Percentiles rank a stretch among this genome's conserved stretches.
Evolutionary conservation across 1,140 invertebrate species (phyloP).

Genomic region (Pseudomyrmex concolor): DNA sequence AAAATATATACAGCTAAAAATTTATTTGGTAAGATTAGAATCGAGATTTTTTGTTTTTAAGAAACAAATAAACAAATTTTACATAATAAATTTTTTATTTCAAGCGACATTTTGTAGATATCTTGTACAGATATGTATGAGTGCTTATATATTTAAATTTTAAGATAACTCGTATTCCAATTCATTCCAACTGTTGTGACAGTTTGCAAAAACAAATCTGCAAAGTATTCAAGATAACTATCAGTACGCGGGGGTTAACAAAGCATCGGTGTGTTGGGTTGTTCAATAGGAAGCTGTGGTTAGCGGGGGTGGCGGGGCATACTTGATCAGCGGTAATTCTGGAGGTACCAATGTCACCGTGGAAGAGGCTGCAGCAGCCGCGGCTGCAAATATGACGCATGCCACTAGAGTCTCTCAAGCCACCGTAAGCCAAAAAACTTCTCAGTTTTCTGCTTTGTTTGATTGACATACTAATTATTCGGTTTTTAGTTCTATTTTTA

Average conservation of each 20-base stretch:
- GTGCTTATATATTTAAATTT: constrained; percentile 24
- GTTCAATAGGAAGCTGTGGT: constrained; percentile 84
- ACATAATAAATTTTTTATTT: not conserved
- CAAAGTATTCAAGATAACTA: not conserved
- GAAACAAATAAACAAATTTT: not conserved
- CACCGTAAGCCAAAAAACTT: constrained; percentile 90
- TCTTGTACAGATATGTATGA: not conserved
- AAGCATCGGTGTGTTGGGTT: constrained; percentile 84
- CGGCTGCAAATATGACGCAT: constrained; percentile 89
- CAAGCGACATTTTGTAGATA: not conserved
- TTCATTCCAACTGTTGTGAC: not conserved
- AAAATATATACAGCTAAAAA: constrained; percentile 3
- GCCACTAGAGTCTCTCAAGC: constrained; percentile 95
- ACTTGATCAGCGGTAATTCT: constrained; percentile 88
- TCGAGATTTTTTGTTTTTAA: not conserved
- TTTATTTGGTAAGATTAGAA: constrained; percentile 2
- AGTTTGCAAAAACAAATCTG: constrained; percentile 1
- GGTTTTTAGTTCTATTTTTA: constrained; percentile 23
- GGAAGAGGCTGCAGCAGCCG: constrained; percentile 84
- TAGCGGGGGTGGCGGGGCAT: constrained; percentile 87
- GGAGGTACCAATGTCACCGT: constrained; percentile 86
- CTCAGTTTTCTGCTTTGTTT: constrained; percentile 78
- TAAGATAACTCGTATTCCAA: not conserved
- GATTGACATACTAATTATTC: constrained; percentile 76
- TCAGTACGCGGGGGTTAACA: constrained; percentile 74